Evolutionary conservation across 2,797 vertebrate species (phyloP), one percentile per base, ranked within the genome.

Genomic region (Notolabrus celidotus): DNA sequence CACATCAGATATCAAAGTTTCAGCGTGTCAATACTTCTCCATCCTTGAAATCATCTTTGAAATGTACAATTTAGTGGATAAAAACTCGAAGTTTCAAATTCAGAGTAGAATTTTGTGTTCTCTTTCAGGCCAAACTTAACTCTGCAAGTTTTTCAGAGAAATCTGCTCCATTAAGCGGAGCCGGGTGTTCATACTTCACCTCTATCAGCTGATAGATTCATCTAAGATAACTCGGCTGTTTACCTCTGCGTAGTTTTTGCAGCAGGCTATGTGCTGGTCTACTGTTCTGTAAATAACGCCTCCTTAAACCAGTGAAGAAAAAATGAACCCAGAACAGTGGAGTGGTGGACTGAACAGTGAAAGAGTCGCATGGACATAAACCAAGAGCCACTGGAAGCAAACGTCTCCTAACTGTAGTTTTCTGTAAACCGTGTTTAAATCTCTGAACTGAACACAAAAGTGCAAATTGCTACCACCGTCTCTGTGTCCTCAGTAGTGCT

Each of bases 401-500:
- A 93, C 84, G 85, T 92, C 81, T 91, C 80, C 94, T 91, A 94
- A 92, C 88, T 86, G 90, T 93, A 88, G 90, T 93, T 93, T 89
- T 94, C 85, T 97, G 96, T 98, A 96, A 99, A 98, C 97, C 93
- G 94, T 95, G 92, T 94, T 83, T 94, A 93, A 94, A 94, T 93
- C 93, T 92, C 92, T 93, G 91, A 88, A 95, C 94, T 92, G 89
- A 94, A 96, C 95, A 95, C 95, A 95, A 97, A 94, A 97, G 97
- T 97, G 96, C 97, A 96, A 95, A 93, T 94, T 94, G 94, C 94
- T 94, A 95, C 93, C 88, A 84, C 89, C 89, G 84, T 93, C 64
- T 86, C 68, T 89, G 86, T 90, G 79, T 89, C 77, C 86, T 99
- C 97, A 99, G 97, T 99, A 99, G 98, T 98, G 98, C 95, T 99